Evolutionary conservation across 1,140 invertebrate genomes (phyloP), one percentile per base, ranked within the genome.

Genomic region (Dreissena polymorpha): DNA sequence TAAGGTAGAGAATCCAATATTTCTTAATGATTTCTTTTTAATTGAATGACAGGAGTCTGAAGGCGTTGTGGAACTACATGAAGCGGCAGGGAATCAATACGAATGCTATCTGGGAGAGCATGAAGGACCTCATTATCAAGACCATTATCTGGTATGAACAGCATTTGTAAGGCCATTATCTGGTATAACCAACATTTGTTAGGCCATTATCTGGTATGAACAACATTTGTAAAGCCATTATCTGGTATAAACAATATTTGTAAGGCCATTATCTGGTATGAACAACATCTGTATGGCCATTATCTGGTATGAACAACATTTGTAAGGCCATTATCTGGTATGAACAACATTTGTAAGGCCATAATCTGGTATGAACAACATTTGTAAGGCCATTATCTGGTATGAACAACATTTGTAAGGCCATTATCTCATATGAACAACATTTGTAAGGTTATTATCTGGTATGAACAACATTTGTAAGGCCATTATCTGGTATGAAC

Each of bases 81-180:
- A 95, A 97, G 89, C 95, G 96, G 68, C 95, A 96, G 87, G 97
- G 97, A 25, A 95, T 96, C 86, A 96, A 98, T 80, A 91, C 97
- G 0, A 95, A 95, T n/a, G 91, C 95, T 18, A 94, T 99, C 27
- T 98, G 98, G 97, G 95, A 96, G 13, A 95, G 95, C 87, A 97
- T 99, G 84, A 97, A 98, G 92, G 98, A 99, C 93, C 94, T 99
- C 50, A 96, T 99, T 49, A 95, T 99, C 67, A 99, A 99, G n/a
- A n/a, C n/a, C n/a, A n/a, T n/a, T n/a, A n/a, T n/a, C n/a, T n/a
- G n/a, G n/a, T n/a, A n/a, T n/a, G n/a, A n/a, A n/a, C n/a, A n/a
- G n/a, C n/a, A n/a, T n/a, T n/a, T n/a, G n/a, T n/a, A n/a, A n/a
- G n/a, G n/a, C n/a, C n/a, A n/a, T n/a, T n/a, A n/a, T n/a, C n/a